Evolutionary conservation across 2,113 vertebrate species (phyloP), one percentile per base, ranked within the genome.

Genomic region (Hemiprocne comata): DNA sequence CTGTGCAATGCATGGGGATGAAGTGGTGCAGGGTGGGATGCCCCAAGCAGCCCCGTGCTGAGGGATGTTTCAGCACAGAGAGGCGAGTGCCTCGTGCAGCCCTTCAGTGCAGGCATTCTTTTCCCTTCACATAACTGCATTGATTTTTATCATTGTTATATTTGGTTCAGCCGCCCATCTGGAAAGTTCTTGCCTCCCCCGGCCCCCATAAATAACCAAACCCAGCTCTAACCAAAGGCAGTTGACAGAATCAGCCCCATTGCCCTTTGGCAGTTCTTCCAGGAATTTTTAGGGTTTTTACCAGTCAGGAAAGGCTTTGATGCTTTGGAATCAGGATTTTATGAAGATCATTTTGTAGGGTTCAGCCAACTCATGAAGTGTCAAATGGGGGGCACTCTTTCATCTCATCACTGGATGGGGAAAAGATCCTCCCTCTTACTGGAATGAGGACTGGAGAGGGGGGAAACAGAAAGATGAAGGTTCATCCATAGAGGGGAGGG

Each of bases 361-460:
- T 97, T 97, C 97, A 97, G 97, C 97, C 97, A 97, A 84, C 94
- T 97, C 97, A 91, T 93, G 91, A 95, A 97, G 96, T 97, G 97
- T 97, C 97, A 97, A 90, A 91, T 87, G 67, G 86, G 96, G 96
- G 97, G 96, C 97, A 97, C 70, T 87, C 97, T 97, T 97, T 97
- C 97, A 97, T 97, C 97, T 97, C 91, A 20, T 90, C 0, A 1
- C 70, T 90, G 72, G 95, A 97, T 91, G 70, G 66, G 73, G 94
- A 96, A 96, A 95, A 96, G 87, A 96, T 95, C 94, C 97, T 97
- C 97, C 97, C 97, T 96, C 91, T 89, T 73, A 87, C 79, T 5
- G 13, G 87, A 97, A 95, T 61, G 87, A 95, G 80, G 92, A 74
- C 75, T 75, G 65, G 74, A 90, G 67, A 93, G 79, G 67, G 90